Base-by-base conservation (phyloP, 2,797 vertebrate genomes). In the Tenualosa thibaudeaui region DNA sequence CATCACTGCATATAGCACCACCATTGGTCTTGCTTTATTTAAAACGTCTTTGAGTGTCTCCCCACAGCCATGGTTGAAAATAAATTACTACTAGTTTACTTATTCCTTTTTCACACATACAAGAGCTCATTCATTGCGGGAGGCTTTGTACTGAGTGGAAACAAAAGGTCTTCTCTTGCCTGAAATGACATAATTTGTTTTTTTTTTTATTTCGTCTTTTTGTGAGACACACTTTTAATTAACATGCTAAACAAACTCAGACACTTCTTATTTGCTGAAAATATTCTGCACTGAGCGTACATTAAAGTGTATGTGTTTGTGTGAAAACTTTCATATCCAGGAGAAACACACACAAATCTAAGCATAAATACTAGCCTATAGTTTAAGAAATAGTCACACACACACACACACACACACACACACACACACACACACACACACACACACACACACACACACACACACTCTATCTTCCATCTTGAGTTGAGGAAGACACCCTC, bases 21-120 rank as follows among this genome's bases (percentile, higher is more conserved):
- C 85, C 85, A 85, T 85, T 82, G 56, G 50, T 85, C 81, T 82
- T 82, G 62, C 82, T 85, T 85, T 82, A 85, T 82, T 85, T 85
- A 82, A 82, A 85, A 71, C 81, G 53, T 53, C 71, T 85, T 65
- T 40, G 24, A 31, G 43, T 13, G 82, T 40, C 60, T 50, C 49
- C 26, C 81, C 81, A 54, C 51, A 78, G 65, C 60, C n/a, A 22
- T 60, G n/a, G 24, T 7, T 17, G 10, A 22, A 54, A 84, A 81
- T 78, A 84, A 84, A 84, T 84, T 54, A 84, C 68, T 24, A 56
- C 51, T n/a, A 75, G 49, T 58, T 65, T 43, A 15, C 50, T 46
- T 22, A 22, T 8, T 58, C 71, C 37, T 58, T 84, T 68, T 84
- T 53, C 71, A 22, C 71, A 78, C 71, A 46, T 46, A 46, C 37